Evolutionary conservation across 2,113 vertebrate genomes (phyloP), one percentile per base, ranked within the genome.

Genomic region (Anhinga rufa): DNA sequence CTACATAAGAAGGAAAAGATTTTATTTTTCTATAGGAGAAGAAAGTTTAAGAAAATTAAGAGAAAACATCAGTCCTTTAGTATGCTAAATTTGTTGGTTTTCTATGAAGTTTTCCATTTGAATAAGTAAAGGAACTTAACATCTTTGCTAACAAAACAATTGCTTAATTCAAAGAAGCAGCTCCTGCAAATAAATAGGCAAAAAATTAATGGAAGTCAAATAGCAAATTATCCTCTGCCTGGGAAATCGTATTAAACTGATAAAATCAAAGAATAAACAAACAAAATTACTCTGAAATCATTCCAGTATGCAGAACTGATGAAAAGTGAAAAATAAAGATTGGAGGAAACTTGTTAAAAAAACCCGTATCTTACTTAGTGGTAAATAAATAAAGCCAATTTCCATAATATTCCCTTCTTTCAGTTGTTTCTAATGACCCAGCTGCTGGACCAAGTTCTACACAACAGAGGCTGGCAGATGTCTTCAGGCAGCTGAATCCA

Each of bases 401-500:
- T 81, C 60, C 62, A 29, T 62, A 83, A 86, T 79, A 88, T 69
- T 46, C 34, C 36, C 44, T 60, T 94, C 40, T 79, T 95, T 92
- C 64, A 88, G 36, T 65, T 87, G 86, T 85, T 92, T 92, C 77
- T 49, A 91, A 95, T n/a, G 72, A 81, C 86, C 46, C 69, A 93
- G 92, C 90, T 94, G 92, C 78, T 86, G 74, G 78, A 89, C 51
- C 26, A 22, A 90, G 65, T 49, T 34, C 34, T 54, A 13, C 68
- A 55, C 12, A 15, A 90, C 77, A 74, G 60, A 82, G 74, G 54
- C 54, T 93, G 82, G 86, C 87, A 90, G 76, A 88, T 8, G 0
- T 94, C 92, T 82, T 75, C 6, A 26, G 93, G 72, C 93, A 96
- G 94, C 57, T 91, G 95, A 97, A 86, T 84, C 94, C 82, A 96